Conservation (phyloP, 2,113 vertebrate species). For the Halcyon senegalensis region DNA sequence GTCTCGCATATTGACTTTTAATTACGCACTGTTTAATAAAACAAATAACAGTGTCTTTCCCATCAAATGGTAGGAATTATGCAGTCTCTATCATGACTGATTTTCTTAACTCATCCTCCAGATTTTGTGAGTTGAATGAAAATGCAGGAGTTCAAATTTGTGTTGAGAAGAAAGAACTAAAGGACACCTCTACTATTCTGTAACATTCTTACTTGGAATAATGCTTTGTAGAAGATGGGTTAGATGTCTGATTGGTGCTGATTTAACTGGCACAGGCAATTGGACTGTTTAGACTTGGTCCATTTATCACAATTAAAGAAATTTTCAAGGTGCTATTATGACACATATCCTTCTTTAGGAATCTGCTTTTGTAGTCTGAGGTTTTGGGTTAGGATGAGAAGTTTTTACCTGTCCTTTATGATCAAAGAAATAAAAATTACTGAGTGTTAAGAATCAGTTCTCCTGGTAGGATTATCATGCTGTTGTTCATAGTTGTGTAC, state of each 20-base stretch:
- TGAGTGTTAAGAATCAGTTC: not conserved
- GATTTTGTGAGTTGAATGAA: conserved; percentile 50
- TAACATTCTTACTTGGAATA: not conserved
- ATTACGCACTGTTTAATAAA: conserved; percentile 75
- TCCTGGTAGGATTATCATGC: not conserved
- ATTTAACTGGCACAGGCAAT: not conserved
- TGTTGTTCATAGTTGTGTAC: not conserved
- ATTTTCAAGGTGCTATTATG: not conserved
- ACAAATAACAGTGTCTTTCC: conserved; percentile 67
- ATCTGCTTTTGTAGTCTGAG: not conserved
- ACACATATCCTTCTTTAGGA: not conserved
- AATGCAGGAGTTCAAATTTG: conserved; percentile 21
- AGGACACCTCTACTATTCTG: not conserved
- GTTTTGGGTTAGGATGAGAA: not conserved
- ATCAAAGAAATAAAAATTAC: not conserved
- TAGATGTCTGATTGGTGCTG: not conserved
- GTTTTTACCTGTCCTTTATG: not conserved
- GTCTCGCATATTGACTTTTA: conserved; percentile 77
- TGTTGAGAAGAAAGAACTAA: not conserved
- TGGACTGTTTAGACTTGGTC: not conserved
- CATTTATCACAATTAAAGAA: not conserved
- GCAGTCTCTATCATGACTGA: not conserved
- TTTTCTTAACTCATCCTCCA: not conserved
- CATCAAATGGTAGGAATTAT: conserved; percentile 34
- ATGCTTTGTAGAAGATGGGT: not conserved